These are phyloP conservation scores for Falco rusticolus DNA, from an alignment of 2,797 vertebrate species.

Conservation along the genomic window DNA sequence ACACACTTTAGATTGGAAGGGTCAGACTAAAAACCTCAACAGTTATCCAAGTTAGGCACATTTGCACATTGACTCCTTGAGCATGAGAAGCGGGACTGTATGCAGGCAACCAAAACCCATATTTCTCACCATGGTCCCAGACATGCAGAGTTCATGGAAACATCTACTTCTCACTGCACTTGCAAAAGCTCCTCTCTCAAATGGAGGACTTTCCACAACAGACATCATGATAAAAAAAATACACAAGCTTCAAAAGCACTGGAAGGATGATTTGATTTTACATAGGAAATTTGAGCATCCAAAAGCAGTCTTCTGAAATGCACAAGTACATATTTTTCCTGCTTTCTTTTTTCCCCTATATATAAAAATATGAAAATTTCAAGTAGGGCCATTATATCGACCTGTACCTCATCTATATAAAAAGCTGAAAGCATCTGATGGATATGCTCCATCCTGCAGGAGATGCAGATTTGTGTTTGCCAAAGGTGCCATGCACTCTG, in stretches of 20 bases:
- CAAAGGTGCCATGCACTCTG: neutral
- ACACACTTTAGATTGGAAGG: neutral
- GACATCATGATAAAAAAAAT: neutral
- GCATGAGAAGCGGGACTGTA: rapidly evolving
- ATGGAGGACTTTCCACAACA: neutral
- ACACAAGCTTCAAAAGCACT: neutral
- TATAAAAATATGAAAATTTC: neutral
- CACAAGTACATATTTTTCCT: neutral
- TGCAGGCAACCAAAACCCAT: neutral
- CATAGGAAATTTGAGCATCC: neutral
- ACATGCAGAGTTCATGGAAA: neutral
- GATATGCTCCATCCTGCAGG: neutral
- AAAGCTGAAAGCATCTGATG: neutral
- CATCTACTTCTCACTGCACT: neutral
- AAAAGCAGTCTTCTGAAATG: neutral
- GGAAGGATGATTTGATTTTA: neutral
- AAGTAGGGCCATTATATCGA: neutral
- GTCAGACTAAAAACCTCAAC: neutral
- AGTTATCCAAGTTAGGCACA: neutral
- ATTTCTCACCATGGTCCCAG: neutral
- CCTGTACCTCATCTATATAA: neutral
- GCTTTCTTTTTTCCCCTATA: rapidly evolving
- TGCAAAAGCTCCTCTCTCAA: neutral
- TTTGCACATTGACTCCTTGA: neutral
- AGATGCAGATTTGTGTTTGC: neutral